Evolutionary conservation across 2,113 vertebrate genomes (phyloP).

Genomic region (Notothenia coriiceps): DNA sequence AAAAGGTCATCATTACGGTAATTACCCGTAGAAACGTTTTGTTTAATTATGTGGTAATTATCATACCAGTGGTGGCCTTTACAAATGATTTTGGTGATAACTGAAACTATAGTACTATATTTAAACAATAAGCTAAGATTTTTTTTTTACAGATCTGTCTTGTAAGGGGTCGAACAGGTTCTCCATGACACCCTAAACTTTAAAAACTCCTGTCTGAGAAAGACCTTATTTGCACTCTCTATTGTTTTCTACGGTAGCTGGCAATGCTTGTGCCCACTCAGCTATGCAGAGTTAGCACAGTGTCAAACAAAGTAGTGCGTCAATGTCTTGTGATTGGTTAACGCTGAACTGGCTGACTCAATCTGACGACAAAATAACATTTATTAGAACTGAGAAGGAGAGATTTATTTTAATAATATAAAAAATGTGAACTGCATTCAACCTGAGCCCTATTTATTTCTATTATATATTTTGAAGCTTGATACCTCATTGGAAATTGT

Average conservation of each 20-base stretch:
- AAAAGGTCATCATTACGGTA: neutral
- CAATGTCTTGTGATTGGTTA: neutral
- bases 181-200: conserved; percentile 18
- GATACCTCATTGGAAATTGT: too few species aligned
- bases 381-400: neutral
- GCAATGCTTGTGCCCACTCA: conserved; percentile 19
- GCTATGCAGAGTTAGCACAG: conserved; percentile 11
- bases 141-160: neutral
- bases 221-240: conserved; percentile 28
- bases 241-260: conserved; percentile 42
- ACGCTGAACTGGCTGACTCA: neutral
- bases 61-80: neutral
- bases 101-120: neutral
- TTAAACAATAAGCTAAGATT: too few species aligned
- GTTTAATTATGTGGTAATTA: neutral
- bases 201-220: conserved; percentile 25
- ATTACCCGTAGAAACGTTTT: neutral
- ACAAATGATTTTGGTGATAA: neutral
- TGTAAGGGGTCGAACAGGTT: neutral
- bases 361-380: neutral
- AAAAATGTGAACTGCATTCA: neutral
- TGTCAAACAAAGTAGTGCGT: conserved; percentile 3
- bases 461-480: too few species aligned
- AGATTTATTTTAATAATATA: neutral
- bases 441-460: neutral